A percentile compares a stretch with the other conserved stretches of the same genome.
phyloP scores from a whole-genome alignment of 2,888 invertebrate species.

The Drosophila macrospina region DNA sequence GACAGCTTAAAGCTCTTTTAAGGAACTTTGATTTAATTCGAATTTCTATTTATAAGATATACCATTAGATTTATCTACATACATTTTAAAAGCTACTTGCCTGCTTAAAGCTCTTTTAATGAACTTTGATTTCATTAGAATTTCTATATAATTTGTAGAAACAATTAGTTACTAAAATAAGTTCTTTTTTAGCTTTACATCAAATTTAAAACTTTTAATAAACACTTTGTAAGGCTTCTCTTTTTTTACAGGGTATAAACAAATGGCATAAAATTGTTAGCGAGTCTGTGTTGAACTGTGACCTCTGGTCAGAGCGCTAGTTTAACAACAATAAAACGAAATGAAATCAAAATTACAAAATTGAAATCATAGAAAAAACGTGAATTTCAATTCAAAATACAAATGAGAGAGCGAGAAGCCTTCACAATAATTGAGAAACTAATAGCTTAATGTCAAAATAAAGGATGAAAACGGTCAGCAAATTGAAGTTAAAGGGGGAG shows the following conservation, averaged over 20 bases:
- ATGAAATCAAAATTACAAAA: constrained; percentile 30
- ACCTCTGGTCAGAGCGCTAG: background rate
- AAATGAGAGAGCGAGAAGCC: background rate
- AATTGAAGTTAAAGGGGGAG: constrained; percentile 1
- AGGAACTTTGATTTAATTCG: no score
- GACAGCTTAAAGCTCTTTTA: no score
- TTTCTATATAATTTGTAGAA: no score
- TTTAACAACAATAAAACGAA: constrained; percentile 29
- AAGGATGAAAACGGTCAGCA: constrained; percentile 1
- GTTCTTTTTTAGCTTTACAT: no score
- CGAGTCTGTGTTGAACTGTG: constrained; percentile 11
- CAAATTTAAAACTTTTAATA: no score
- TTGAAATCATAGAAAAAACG: constrained; percentile 39
- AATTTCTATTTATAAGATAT: no score
- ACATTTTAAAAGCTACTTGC: no score
- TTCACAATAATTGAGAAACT: constrained; percentile 40
- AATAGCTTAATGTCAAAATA: constrained; percentile 35
- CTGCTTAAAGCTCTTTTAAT: no score
- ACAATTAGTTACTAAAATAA: no score
- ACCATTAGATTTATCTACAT: no score
- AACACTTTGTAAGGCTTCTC: background rate
- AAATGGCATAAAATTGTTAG: constrained; percentile 39
- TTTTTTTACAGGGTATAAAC: constrained; percentile 20
- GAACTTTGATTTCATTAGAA: no score
- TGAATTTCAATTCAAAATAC: constrained; percentile 10